phyloP scores from a whole-genome alignment of 2,888 invertebrate species.

The Spodoptera picta region DNA sequence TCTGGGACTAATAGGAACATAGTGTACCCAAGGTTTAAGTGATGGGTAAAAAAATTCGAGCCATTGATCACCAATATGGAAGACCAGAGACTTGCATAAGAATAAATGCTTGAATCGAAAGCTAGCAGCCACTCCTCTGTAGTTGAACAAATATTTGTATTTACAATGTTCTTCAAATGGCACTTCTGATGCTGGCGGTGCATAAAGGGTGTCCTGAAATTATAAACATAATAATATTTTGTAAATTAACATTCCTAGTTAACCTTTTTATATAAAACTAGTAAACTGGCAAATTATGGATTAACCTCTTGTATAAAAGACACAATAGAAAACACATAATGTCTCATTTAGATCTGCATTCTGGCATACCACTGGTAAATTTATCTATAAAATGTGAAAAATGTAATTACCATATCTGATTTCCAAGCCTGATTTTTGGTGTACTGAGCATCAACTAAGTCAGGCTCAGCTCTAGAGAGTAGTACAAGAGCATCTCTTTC shows the following conservation, averaged over 20 bases:
- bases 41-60: constrained; percentile 97
- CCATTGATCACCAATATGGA: constrained; percentile 98
- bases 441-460: constrained; percentile 96
- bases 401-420: constrained; percentile 91
- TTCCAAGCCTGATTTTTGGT: constrained; percentile 99
- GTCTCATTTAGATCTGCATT: too few relatives aligned
- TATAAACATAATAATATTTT: not conserved
- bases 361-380: too few relatives aligned
- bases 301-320: too few relatives aligned
- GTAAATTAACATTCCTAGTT: too few relatives aligned
- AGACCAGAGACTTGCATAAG: constrained; percentile 96
- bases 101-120: constrained; percentile 99
- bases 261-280: too few relatives aligned
- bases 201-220: constrained; percentile 94
- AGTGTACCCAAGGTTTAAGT: constrained; percentile 98
- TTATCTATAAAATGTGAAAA: too few relatives aligned
- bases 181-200: constrained; percentile 95
- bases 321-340: too few relatives aligned
- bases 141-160: constrained; percentile 98
- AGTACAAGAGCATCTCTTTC: constrained; percentile 96
- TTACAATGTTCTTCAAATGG: constrained; percentile 97
- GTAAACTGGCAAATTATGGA: too few relatives aligned
- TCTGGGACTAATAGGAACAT: constrained; percentile 93
- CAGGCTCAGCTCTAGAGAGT: constrained; percentile 92
- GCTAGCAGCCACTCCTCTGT: constrained; percentile 98